Conservation (phyloP, 1,140 invertebrate species). For the Heliconius congener region DNA sequence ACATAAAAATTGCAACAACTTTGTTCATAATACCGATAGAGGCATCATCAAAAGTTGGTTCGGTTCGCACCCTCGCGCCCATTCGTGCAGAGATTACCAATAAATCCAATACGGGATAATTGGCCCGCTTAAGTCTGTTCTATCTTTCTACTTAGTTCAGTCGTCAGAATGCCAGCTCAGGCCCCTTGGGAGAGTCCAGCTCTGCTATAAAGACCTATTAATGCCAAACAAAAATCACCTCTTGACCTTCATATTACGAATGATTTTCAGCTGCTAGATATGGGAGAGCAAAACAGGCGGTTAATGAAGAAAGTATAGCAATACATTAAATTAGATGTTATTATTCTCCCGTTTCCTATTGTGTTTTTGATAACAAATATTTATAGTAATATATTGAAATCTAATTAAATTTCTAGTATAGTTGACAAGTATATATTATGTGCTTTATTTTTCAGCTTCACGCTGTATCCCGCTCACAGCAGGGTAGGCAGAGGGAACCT, state of each 20-base stretch:
- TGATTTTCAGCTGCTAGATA: slow-evolving; percentile 50
- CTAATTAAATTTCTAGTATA: background rate
- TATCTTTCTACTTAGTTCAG: slow-evolving; percentile 82
- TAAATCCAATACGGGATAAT: slow-evolving; percentile 82
- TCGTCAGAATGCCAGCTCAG: slow-evolving; percentile 80
- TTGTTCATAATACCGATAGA: slow-evolving; percentile 78
- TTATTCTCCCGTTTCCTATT: slow-evolving; percentile 46
- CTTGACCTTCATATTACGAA: slow-evolving; percentile 53
- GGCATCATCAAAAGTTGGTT: slow-evolving; percentile 80
- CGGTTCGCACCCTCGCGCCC: slow-evolving; percentile 78
- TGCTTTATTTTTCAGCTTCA: no score
- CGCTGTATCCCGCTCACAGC: no score
- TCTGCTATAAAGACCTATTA: slow-evolving; percentile 58
- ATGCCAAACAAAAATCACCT: slow-evolving; percentile 69
- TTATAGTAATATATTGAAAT: background rate
- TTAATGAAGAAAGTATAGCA: slow-evolving; percentile 70
- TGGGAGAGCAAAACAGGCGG: slow-evolving; percentile 48
- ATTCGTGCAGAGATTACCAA: slow-evolving; percentile 81
- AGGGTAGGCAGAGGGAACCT: no score
- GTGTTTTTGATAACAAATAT: background rate
- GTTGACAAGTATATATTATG: background rate
- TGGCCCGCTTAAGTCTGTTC: slow-evolving; percentile 81
- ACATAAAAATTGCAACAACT: slow-evolving; percentile 81
- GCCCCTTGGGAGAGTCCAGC: slow-evolving; percentile 74
- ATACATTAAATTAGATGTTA: slow-evolving; percentile 56